These are phyloP conservation scores for Muschampia plurimacula DNA, from an alignment of 2,888 invertebrate species.

Conservation along the genomic window DNA sequence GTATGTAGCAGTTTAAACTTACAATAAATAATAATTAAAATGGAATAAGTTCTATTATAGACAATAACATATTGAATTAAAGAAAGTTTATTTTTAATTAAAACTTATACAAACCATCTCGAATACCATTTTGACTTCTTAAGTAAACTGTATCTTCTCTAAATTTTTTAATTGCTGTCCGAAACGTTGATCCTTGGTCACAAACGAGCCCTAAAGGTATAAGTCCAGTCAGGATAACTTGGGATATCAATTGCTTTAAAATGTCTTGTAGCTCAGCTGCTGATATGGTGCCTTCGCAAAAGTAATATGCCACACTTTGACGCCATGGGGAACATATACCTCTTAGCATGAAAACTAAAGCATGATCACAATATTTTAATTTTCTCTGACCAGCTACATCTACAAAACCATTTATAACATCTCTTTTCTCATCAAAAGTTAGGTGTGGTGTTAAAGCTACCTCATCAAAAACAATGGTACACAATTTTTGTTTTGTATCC, in stretches of 20 bases:
- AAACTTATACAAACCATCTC: too few species aligned
- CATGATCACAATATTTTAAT: background rate
- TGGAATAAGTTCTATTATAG: too few species aligned
- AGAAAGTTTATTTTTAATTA: too few species aligned
- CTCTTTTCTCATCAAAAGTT: background rate
- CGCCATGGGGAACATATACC: background rate
- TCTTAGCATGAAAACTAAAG: background rate
- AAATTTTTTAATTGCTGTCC: background rate
- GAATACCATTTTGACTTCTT: too few species aligned
- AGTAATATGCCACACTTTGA: background rate
- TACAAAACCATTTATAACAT: background rate
- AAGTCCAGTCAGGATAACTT: background rate
- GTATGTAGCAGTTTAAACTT: too few species aligned
- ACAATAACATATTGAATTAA: too few species aligned
- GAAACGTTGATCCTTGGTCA: background rate
- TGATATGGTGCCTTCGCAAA: background rate
- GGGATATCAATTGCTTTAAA: background rate
- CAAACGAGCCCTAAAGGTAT: background rate
- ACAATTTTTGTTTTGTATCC: background rate
- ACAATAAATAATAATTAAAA: too few species aligned
- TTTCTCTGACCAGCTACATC: background rate
- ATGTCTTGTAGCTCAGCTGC: background rate
- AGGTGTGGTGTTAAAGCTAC: background rate
- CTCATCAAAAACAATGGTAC: slow-evolving; percentile 1
- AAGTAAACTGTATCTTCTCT: background rate